Base-by-base conservation (phyloP, 2,113 vertebrate genomes). In the Platycercus adscitus region DNA sequence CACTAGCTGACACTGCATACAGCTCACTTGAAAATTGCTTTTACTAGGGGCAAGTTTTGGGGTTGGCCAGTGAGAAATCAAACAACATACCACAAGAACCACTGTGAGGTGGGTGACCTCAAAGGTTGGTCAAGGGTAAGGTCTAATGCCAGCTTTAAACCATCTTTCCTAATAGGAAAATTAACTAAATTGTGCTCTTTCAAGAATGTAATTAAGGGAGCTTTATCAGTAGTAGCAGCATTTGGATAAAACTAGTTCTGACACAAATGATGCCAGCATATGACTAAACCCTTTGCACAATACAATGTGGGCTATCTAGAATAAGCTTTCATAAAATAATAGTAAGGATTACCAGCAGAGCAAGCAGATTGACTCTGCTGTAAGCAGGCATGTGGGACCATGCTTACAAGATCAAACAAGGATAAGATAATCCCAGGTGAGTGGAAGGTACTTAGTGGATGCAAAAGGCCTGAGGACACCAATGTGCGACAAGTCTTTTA, bases 381-480 rank as follows among this genome's bases (percentile, higher is more conserved):
- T 20, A 46, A 92, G 17, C 53, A 73, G 81, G 24, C 28, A 13
- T 6, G 61, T 49, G 52, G 65, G 64, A 44, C 61, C n/a, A 6
- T 1, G 60, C 39, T 89, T 63, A 87, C 28, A 47, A 90, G 83
- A 95, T 94, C 92, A 96, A 91, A 88, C 0, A 0, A 84, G 86
- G 95, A 81, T 88, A 94, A 91, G 1, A 93, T 81, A 88, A 96
- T 94, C 76, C 83, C 86, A 96, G 83, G 95, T 95, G 92, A 92
- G 52, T 21, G 46, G 88, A 94, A 95, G 52, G 76, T 41, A 75
- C 26, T 91, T 56, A 73, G 64, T 47, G 31, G 65, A 41, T 87
- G 70, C 41, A 50, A 93, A 95, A 89, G 88, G 28, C 56, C 86
- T 8, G 80, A 86, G 73, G 56, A 90, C 53, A 39, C 43, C 29